Base-by-base conservation (phyloP, 2,888 invertebrate species). In the Antitype chi region DNA sequence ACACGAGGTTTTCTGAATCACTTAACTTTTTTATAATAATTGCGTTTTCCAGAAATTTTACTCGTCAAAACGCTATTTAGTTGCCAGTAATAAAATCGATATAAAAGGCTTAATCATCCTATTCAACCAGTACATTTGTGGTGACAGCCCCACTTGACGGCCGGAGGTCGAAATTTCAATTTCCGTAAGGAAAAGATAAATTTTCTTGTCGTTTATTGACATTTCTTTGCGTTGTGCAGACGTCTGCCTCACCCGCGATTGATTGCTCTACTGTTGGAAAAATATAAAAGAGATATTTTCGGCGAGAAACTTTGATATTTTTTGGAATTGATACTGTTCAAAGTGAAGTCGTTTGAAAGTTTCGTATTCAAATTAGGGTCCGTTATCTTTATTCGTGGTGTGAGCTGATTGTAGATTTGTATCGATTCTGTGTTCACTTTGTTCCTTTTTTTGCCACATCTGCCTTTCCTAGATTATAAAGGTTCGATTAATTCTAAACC, bases 141-240 rank as follows among this genome's bases (percentile, higher is more conserved):
- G 80, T 83, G 86, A 85, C 78, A 79, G 74, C 55, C 85, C 71
- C 79, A 88, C 80, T 87, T 82, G 84, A 78, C 73, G 86, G 81
- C 87, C 86, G 89, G 90, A 91, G 91, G 92, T 91, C 89, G 86
- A 93, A 93, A 94, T 93, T 94, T 93, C 94, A 95, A 95, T 95
- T 94, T 94, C 94, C 94, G 88, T 76, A 73, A 85, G 92, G 92
- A 92, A 93, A 89, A 93, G 92, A 95, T 94, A 94, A 93, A 94
- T 93, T 94, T 92, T 90, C 91, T 89, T 90, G 90, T 90, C 91
- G 86, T 90, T 90, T 92, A 92, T 93, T 93, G 93, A 93, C 92
- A 91, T 91, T 92, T 91, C 90, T 91, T 88, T 90, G 80, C 84
- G 81, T 82, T 88, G 83, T 82, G 85, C 87, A 90, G 88, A 87